Conservation (phyloP, 2,888 invertebrate genomes). For the Dicycla oo region DNA sequence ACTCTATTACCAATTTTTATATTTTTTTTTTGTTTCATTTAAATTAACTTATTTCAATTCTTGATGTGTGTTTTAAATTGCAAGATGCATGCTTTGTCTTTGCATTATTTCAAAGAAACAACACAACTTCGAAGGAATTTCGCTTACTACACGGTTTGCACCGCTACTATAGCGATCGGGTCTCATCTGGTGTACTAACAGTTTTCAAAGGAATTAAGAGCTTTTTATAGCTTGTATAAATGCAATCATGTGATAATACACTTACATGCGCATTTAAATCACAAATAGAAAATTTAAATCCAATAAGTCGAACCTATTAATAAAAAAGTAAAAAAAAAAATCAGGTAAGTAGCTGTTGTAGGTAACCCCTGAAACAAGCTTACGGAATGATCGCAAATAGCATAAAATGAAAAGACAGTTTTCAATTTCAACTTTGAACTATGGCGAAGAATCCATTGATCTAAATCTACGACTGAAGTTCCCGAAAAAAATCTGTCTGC, state of each 20-base stretch:
- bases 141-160: conserved; percentile 4
- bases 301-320: background rate
- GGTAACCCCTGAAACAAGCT: conserved; percentile 1
- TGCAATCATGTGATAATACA: background rate
- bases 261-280: background rate
- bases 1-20: no score
- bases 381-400: background rate
- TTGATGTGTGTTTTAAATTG: no score
- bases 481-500: background rate
- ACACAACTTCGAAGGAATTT: conserved; percentile 19
- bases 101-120: no score
- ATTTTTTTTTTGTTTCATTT: no score
- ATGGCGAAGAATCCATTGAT: background rate
- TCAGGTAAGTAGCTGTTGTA: background rate
- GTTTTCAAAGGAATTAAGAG: conserved; percentile 4
- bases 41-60: no score
- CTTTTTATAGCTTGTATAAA: conserved; percentile 2
- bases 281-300: conserved; percentile 3
- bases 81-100: no score
- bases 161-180: background rate
- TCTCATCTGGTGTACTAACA: background rate
- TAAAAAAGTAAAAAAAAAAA: conserved; percentile 4
- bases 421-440: background rate
- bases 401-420: conserved; percentile 4
- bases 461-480: background rate